Percentiles rank a stretch among this genome's conserved stretches.
phyloP scores from a whole-genome alignment of 2,888 invertebrate genomes.

The Charanyca ferruginea region DNA sequence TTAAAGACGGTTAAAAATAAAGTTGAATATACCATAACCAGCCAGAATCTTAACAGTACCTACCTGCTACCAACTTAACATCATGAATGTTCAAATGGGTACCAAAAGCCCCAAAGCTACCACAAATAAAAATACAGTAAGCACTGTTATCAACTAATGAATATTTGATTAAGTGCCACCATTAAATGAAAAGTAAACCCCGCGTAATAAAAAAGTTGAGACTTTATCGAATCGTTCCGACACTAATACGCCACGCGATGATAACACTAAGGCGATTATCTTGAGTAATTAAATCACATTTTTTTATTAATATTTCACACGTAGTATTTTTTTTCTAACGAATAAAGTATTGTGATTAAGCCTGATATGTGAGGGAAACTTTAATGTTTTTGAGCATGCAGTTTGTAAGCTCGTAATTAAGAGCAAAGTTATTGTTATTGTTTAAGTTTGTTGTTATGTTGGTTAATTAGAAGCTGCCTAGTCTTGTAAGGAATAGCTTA shows the following conservation, averaged over 20 bases:
- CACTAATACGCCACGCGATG: constrained; percentile 86
- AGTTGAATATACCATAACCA: no score
- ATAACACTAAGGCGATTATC: constrained; percentile 78
- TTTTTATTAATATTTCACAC: constrained; percentile 71
- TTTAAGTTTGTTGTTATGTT: constrained; percentile 44
- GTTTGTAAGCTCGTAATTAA: constrained; percentile 46
- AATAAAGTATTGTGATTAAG: constrained; percentile 50
- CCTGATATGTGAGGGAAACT: constrained; percentile 56
- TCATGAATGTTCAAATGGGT: background rate
- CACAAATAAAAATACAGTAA: constrained; percentile 47
- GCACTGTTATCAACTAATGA: constrained; percentile 69
- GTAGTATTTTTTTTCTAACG: constrained; percentile 57
- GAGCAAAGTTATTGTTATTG: constrained; percentile 57
- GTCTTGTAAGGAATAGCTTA: constrained; percentile 20
- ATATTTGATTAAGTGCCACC: constrained; percentile 73
- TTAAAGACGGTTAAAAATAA: no score
- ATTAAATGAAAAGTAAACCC: constrained; percentile 66
- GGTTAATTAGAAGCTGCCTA: constrained; percentile 46
- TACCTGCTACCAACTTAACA: background rate
- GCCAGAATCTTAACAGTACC: no score
- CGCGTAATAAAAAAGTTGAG: constrained; percentile 66
- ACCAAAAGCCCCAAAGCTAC: constrained; percentile 1
- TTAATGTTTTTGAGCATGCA: constrained; percentile 63
- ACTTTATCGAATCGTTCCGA: constrained; percentile 78
- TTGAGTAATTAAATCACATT: constrained; percentile 80